phyloP scores from a whole-genome alignment of 2,888 invertebrate species.

The Eudasyphora cyanicolor region DNA sequence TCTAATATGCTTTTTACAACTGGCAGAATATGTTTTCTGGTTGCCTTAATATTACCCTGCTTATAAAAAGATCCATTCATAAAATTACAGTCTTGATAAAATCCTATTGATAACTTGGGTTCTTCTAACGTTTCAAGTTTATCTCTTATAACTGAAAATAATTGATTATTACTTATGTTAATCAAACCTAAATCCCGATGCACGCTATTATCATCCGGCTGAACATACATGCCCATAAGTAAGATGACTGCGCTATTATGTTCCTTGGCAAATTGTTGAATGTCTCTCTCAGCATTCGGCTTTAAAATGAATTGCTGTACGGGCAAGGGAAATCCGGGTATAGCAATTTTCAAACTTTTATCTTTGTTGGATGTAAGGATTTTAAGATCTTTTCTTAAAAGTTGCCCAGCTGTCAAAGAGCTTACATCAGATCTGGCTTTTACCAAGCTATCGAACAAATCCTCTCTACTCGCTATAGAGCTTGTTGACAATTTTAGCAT shows the following conservation, averaged over 20 bases:
- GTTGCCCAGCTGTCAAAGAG: conserved; percentile 83
- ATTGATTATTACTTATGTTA: conserved; percentile 70
- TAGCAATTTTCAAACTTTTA: conserved; percentile 81
- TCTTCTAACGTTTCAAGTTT: conserved; percentile 65
- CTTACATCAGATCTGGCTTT: conserved; percentile 86
- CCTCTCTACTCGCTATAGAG: conserved; percentile 76
- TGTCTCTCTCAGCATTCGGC: conserved; percentile 79
- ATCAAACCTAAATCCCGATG: conserved; percentile 84
- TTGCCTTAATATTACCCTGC: conserved; percentile 83
- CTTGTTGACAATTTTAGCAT: conserved; percentile 76
- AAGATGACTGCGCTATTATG: conserved; percentile 81
- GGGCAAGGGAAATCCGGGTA: conserved; percentile 80
- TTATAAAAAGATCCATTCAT: conserved; percentile 81
- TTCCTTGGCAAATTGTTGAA: conserved; percentile 81
- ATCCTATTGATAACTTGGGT: conserved; percentile 77
- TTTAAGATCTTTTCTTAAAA: conserved; percentile 90
- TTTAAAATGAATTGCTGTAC: conserved; percentile 73
- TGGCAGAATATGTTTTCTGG: conserved; percentile 87
- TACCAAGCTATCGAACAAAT: conserved; percentile 82
- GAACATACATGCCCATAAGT: conserved; percentile 84
- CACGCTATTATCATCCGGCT: conserved; percentile 76
- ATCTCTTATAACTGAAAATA: conserved; percentile 71
- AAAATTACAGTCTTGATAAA: conserved; percentile 75
- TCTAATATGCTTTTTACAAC: conserved; percentile 81
- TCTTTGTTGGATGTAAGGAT: conserved; percentile 81